A percentile compares a stretch with the other conserved stretches of the same genome.
These are phyloP conservation scores for Daktulosphaira vitifoliae DNA, from an alignment of 1,140 invertebrate genomes.

Conservation along the genomic window DNA sequence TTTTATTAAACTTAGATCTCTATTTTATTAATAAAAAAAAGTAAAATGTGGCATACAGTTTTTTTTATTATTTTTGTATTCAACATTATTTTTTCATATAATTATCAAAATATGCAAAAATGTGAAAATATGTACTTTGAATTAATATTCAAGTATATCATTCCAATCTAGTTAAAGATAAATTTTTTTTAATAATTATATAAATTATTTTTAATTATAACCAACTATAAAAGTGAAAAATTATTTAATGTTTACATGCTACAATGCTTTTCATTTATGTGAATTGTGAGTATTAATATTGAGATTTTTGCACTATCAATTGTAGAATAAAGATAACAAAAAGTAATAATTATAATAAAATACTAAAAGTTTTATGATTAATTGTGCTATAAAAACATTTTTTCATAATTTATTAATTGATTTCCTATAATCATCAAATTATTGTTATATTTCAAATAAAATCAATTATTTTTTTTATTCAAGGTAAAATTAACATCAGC, in stretches of 20 bases:
- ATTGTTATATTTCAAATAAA: no score
- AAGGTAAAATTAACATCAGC: constrained; percentile 60
- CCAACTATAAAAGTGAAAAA: no score
- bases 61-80: not conserved
- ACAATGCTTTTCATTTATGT: no score
- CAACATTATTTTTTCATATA: not conserved
- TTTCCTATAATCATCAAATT: no score
- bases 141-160: not conserved
- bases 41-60: no score
- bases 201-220: not conserved
- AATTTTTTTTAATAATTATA: not conserved
- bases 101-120: not conserved
- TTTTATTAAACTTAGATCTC: not conserved
- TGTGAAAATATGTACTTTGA: not conserved
- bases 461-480: constrained; percentile 38
- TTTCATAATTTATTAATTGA: no score
- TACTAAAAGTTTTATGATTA: not conserved
- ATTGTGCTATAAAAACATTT: not conserved
- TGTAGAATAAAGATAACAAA: no score
- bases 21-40: not conserved
- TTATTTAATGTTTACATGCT: no score
- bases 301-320: no score
- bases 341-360: no score
- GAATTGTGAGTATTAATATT: no score
- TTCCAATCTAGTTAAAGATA: not conserved